phyloP scores from a whole-genome alignment of 2,888 invertebrate genomes.

The Phytoseiulus persimilis region DNA sequence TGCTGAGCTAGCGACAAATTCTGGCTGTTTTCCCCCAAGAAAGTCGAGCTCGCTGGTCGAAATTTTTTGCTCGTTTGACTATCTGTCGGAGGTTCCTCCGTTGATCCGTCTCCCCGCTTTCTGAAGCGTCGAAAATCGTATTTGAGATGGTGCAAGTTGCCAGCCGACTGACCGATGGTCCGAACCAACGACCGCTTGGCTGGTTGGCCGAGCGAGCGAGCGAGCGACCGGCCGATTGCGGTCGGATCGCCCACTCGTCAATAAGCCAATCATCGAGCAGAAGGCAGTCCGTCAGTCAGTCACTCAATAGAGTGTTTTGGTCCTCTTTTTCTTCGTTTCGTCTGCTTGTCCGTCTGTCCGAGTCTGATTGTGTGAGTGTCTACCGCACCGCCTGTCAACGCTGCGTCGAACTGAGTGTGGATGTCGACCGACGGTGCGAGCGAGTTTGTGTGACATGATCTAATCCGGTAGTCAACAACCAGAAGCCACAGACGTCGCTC shows the following conservation, averaged over 20 bases:
- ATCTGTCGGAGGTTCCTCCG: not conserved
- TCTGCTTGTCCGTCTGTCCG: not conserved
- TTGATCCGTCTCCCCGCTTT: not conserved
- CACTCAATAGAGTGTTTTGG: not conserved
- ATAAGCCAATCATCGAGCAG: not conserved
- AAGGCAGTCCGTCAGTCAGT: not conserved
- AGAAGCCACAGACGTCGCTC: not conserved
- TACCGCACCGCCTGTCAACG: not conserved
- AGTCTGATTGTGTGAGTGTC: not conserved
- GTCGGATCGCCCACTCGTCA: constrained; percentile 5
- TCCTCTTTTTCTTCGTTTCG: not conserved
- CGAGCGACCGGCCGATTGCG: not conserved
- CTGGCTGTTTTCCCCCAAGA: not conserved
- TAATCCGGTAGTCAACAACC: constrained; percentile 5
- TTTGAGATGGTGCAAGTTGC: not conserved
- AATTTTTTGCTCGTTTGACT: constrained; percentile 12
- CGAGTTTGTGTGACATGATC: constrained; percentile 5
- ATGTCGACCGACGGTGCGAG: not conserved
- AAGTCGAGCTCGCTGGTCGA: constrained; percentile 23
- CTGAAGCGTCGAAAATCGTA: not conserved
- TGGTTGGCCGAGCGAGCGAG: not conserved
- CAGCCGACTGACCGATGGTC: not conserved
- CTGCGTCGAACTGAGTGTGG: not conserved
- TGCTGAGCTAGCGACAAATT: not conserved
- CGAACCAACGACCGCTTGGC: too few relatives aligned